These are phyloP conservation scores for Lycia hirtaria DNA, from an alignment of 2,888 invertebrate species.

Conservation along the genomic window DNA sequence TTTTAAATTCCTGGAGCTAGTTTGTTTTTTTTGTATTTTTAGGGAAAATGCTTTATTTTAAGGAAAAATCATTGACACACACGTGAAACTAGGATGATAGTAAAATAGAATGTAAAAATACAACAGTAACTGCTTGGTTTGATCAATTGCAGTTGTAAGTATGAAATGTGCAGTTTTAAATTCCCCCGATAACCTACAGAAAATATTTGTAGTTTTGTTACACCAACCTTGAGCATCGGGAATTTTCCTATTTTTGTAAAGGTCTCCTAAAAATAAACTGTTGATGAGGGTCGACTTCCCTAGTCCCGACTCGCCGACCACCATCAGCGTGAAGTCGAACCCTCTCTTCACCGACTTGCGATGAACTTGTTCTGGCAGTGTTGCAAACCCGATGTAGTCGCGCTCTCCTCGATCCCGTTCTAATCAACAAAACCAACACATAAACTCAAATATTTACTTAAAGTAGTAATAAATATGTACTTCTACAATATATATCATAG, in stretches of 20 bases:
- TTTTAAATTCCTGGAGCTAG: no score
- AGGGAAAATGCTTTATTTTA: no score
- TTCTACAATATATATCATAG: no score
- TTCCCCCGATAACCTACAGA: neutral
- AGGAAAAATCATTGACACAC: no score
- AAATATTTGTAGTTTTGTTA: neutral
- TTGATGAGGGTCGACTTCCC: conserved; percentile 98
- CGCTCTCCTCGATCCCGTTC: conserved; percentile 87
- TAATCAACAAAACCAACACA: conserved; percentile 51
- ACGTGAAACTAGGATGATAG: no score
- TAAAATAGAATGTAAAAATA: no score
- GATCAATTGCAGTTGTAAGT: no score
- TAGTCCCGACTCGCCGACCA: conserved; percentile 96
- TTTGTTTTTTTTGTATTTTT: no score
- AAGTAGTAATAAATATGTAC: neutral
- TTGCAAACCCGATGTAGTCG: conserved; percentile 97
- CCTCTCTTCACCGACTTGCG: conserved; percentile 98
- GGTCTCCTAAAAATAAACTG: conserved; percentile 96
- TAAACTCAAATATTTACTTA: no score
- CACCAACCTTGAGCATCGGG: conserved; percentile 88
- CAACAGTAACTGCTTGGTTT: no score
- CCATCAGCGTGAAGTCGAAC: conserved; percentile 98
- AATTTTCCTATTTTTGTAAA: conserved; percentile 94
- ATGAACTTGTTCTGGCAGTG: conserved; percentile 97
- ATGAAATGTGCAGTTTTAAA: no score